Percentiles rank a stretch among this genome's conserved stretches.
These are phyloP conservation scores for Phragmatobia fuliginosa DNA, from an alignment of 2,888 invertebrate species.

Conservation along the genomic window DNA sequence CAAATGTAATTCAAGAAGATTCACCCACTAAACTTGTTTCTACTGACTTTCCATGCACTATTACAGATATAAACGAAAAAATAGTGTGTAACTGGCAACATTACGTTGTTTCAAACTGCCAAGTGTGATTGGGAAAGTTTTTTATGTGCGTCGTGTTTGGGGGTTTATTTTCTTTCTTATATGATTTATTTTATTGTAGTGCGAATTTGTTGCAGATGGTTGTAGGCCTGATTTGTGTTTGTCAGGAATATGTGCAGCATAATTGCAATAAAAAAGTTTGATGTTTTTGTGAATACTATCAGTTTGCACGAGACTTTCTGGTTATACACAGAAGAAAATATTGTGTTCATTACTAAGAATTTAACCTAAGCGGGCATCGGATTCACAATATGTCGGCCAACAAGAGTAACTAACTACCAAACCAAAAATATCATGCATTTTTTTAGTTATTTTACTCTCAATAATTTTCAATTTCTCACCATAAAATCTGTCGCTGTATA, in stretches of 20 bases:
- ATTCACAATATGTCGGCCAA: no score
- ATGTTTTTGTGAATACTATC: not conserved
- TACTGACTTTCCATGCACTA: conserved; percentile 32
- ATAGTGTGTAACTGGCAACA: conserved; percentile 42
- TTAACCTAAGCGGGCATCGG: no score
- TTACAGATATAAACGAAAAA: conserved; percentile 35
- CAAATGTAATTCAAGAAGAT: conserved; percentile 50
- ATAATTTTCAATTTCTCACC: no score
- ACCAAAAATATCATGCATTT: no score
- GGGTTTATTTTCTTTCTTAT: conserved; percentile 14
- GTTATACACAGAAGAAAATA: no score
- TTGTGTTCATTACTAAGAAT: no score
- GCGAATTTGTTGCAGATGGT: conserved; percentile 38
- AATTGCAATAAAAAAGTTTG: not conserved
- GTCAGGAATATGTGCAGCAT: conserved; percentile 6
- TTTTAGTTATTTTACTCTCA: not conserved
- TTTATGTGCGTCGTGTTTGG: conserved; percentile 42
- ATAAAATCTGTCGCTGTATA: no score
- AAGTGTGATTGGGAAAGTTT: conserved; percentile 63
- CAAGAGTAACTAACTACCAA: no score
- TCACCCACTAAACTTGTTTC: conserved; percentile 40
- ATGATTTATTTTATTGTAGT: conserved; percentile 54
- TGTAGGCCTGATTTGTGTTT: conserved; percentile 14
- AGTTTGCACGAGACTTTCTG: no score
- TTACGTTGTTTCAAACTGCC: conserved; percentile 36